Evolutionary conservation across 2,888 invertebrate species (phyloP), one percentile per base, ranked within the genome.

Genomic region (Ophioninae sp.): DNA sequence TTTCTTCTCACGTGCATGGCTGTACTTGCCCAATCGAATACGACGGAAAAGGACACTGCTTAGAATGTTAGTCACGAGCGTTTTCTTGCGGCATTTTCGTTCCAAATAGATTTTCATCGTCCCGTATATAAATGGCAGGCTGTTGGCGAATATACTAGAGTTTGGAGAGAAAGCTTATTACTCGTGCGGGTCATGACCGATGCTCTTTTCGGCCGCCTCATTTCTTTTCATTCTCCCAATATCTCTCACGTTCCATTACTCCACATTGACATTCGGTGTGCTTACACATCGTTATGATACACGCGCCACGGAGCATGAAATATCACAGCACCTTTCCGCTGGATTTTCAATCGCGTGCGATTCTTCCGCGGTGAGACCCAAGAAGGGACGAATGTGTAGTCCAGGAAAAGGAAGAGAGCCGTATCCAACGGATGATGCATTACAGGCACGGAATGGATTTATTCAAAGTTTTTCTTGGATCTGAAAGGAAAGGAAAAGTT

Each of bases 191-290:
- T 44, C 44, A 44, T 44, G 44, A 44, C 44, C 44, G 44, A 44
- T 44, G 44, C 44, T 44, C 44, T 44, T 44, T 44, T 10, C 44
- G 10, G 44, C 13, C 44, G 44, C 44, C 44, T 44, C 44, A 44
- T 62, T 62, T 30, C 62, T 62, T 23, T 30, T 1, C 21, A 23
- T 20, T 62, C 30, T 62, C 44, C 44, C 62, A 62, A 62, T 62
- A 62, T 62, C 62, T 62, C 30, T 62, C 62, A 62, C 62, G 62
- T 62, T 62, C 62, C 62, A 62, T 62, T 62, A 62, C 62, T 62
- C 62, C 23, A 23, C 62, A 21, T 62, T 21, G 62, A 30, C 20
- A 62, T 62, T 62, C 13, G 21, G 21, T 13, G 13, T 23, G 62
- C 13, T 62, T 62, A 62, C 62, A 62, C 21, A 21, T 23, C 62